Evolutionary conservation across 2,797 vertebrate species (phyloP).

Genomic region (Sebastolobus alascanus): DNA sequence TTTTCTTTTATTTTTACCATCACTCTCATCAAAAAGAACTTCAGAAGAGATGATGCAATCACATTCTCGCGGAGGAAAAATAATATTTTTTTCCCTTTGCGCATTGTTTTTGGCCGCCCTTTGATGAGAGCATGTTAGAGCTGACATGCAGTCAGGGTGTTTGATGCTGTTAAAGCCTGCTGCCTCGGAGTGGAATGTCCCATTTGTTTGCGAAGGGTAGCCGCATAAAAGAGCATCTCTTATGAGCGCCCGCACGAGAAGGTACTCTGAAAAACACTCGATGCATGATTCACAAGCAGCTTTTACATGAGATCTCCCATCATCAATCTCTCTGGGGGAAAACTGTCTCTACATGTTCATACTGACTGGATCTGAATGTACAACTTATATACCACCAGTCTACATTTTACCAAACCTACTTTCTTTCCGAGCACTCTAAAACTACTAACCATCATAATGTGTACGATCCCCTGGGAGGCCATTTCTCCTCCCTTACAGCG

Average conservation of each 20-base stretch:
- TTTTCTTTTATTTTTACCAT: conserved; percentile 1
- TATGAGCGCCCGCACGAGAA: conserved; percentile 12
- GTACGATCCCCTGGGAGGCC: conserved; percentile 32
- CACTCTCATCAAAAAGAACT: conserved; percentile 20
- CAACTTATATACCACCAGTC: background rate
- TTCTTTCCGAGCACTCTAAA: conserved; percentile 17
- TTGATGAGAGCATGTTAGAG: conserved; percentile 45
- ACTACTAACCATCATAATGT: conserved; percentile 31
- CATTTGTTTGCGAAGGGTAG: conserved; percentile 31
- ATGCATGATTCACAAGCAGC: background rate
- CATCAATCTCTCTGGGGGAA: conserved; percentile 1
- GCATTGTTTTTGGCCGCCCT: conserved; percentile 14
- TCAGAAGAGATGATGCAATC: conserved; percentile 45
- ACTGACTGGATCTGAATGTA: conserved; percentile 21
- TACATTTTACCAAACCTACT: conserved; percentile 14
- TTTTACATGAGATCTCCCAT: conserved; percentile 1
- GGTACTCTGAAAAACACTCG: background rate
- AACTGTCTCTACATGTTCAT: conserved; percentile 3
- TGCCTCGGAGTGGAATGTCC: conserved; percentile 30
- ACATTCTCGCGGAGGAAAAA: background rate
- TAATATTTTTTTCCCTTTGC: conserved; percentile 8
- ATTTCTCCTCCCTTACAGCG: conserved; percentile 25
- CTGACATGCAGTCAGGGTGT: conserved; percentile 19
- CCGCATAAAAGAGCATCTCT: conserved; percentile 46
- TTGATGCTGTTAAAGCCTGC: conserved; percentile 40